phyloP scores from a whole-genome alignment of 2,797 vertebrate species.

The Euphonia xanthogaster region DNA sequence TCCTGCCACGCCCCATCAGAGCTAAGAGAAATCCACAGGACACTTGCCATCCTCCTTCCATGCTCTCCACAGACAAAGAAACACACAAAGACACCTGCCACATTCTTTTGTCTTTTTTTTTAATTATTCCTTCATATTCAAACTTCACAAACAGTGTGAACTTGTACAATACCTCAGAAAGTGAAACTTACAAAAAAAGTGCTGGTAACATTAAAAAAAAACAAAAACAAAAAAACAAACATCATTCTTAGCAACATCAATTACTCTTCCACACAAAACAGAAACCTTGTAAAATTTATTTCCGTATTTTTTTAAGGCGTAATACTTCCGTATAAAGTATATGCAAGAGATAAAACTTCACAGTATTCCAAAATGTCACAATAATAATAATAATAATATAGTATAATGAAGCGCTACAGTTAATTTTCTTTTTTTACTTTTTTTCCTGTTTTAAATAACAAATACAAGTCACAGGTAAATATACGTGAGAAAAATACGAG shows the following conservation, averaged over 20 bases:
- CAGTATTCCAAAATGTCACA: slow-evolving; percentile 99
- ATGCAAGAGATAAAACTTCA: slow-evolving; percentile 99
- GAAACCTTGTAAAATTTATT: slow-evolving; percentile 92
- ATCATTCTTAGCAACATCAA: slow-evolving; percentile 99
- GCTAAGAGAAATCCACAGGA: not conserved
- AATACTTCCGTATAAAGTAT: slow-evolving; percentile 99
- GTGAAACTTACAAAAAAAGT: slow-evolving; percentile 99
- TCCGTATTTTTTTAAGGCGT: slow-evolving; percentile 99
- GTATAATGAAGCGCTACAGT: slow-evolving; percentile 99
- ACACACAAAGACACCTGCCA: slow-evolving; percentile 19
- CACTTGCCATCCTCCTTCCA: not conserved
- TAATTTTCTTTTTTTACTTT: slow-evolving; percentile 89
- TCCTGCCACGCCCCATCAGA: accelerated
- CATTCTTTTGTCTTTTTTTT: slow-evolving; percentile 75
- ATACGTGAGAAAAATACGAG: slow-evolving; percentile 99
- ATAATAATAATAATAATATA: slow-evolving; percentile 93
- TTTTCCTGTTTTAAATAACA: slow-evolving; percentile 96
- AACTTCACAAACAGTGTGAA: slow-evolving; percentile 99
- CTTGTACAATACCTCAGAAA: slow-evolving; percentile 99
- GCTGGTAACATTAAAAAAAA: slow-evolving; percentile 99
- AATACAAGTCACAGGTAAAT: slow-evolving; percentile 99
- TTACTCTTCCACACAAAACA: slow-evolving; percentile 99
- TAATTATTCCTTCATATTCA: slow-evolving; percentile 99
- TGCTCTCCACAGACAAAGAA: slow-evolving; percentile 1
- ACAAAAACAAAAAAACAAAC: slow-evolving; percentile 80